These are phyloP conservation scores for Tauraco hartlaubi DNA, from an alignment of 2,797 vertebrate species.

Conservation along the genomic window DNA sequence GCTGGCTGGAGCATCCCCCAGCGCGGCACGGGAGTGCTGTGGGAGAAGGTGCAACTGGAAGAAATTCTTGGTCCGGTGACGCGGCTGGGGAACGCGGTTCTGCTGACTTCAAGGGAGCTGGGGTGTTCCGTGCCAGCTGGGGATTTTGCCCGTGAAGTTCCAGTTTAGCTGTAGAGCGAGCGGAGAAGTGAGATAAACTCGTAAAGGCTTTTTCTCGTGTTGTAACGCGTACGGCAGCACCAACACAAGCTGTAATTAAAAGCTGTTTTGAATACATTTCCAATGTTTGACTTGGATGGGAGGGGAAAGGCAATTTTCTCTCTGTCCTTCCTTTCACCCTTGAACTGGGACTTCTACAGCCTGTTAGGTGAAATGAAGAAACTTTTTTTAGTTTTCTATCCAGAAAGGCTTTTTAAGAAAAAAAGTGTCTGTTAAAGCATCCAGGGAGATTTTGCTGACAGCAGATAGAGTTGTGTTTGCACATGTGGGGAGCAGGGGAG, in stretches of 20 bases:
- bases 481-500: background rate
- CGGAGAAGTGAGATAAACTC: background rate
- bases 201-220: accelerated
- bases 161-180: background rate
- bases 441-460: background rate
- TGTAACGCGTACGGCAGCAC: accelerated
- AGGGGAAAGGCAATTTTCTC: background rate
- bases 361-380: background rate
- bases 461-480: background rate
- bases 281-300: background rate
- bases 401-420: background rate
- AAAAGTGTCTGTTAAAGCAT: background rate
- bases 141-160: accelerated
- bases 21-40: accelerated
- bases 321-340: constrained; percentile 50
- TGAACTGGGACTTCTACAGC: background rate
- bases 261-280: background rate
- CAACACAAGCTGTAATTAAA: background rate
- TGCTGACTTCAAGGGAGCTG: background rate
- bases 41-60: background rate
- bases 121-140: background rate
- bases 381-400: background rate
- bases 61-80: accelerated
- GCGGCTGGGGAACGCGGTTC: accelerated
- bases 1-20: background rate